phyloP scores from a whole-genome alignment of 2,888 invertebrate genomes.

The Philaethria dido region DNA sequence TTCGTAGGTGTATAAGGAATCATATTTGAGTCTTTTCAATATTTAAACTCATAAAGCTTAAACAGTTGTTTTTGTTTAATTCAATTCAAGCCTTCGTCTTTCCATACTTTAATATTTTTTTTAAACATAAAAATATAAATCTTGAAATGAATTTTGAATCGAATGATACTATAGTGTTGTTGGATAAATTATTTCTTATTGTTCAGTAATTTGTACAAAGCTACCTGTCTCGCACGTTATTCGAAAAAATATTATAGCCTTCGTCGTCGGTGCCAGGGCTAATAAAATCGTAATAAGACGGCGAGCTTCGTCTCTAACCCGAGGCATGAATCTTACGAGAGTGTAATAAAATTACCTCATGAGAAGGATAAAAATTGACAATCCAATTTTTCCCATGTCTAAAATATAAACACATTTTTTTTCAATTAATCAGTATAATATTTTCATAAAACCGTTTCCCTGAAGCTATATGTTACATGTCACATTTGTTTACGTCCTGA shows the following conservation, averaged over 20 bases:
- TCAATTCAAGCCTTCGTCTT: no score
- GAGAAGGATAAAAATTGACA: conserved; percentile 70
- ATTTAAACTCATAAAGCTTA: no score
- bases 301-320: conserved; percentile 57
- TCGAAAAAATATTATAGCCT: conserved; percentile 68
- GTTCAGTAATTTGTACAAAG: conserved; percentile 55
- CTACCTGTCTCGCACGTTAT: conserved; percentile 54
- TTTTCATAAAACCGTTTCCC: conserved; percentile 13
- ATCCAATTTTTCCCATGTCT: conserved; percentile 61
- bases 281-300: conserved; percentile 79
- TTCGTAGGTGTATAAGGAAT: no score
- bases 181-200: conserved; percentile 40
- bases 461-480: conserved; percentile 2
- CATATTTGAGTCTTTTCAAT: no score
- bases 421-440: conserved; percentile 40
- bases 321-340: conserved; percentile 66
- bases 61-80: no score
- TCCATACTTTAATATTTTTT: no score
- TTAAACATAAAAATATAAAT: no score
- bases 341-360: conserved; percentile 76
- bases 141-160: background rate
- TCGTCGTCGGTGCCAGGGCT: conserved; percentile 57
- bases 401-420: conserved; percentile 41
- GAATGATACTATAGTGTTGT: background rate
- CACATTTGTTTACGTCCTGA: background rate